These are phyloP conservation scores for Hyalella azteca DNA, from an alignment of 2,888 invertebrate species.

Conservation along the genomic window DNA sequence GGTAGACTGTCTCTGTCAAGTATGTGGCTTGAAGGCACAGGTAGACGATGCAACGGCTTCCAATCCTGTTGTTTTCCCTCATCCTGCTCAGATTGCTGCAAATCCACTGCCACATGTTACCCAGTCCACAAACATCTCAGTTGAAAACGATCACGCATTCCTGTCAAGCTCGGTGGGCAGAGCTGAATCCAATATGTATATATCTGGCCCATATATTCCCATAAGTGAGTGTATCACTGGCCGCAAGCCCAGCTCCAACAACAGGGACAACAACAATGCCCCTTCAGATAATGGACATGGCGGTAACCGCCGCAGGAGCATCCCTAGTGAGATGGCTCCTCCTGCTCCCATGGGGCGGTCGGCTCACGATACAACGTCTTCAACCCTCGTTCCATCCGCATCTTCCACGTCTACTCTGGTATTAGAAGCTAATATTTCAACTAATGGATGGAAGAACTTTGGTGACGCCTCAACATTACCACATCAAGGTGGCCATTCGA, in stretches of 20 bases:
- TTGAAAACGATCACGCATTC: conserved; percentile 39
- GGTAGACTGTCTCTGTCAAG: conserved; percentile 92
- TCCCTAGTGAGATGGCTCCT: conserved; percentile 54
- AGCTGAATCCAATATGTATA: conserved; percentile 60
- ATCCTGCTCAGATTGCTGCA: conserved; percentile 45
- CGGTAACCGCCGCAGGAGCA: conserved; percentile 48
- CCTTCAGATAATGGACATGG: conserved; percentile 15
- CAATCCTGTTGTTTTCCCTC: conserved; percentile 33
- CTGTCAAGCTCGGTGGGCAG: conserved; percentile 48
- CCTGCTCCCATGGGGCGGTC: conserved; percentile 43
- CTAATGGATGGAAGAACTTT: not conserved
- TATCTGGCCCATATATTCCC: conserved; percentile 85
- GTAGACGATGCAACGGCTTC: conserved; percentile 67
- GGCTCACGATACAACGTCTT: conserved; percentile 13
- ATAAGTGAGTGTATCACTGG: conserved; percentile 93
- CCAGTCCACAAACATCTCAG: conserved; percentile 38
- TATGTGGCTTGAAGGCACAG: conserved; percentile 82
- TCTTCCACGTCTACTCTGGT: conserved; percentile 38
- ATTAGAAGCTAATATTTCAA: not conserved
- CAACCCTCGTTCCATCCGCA: conserved; percentile 32
- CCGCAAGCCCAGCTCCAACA: conserved; percentile 61
- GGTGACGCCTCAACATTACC: conserved; percentile 10
- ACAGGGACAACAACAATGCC: conserved; percentile 12
- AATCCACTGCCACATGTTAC: conserved; percentile 46
- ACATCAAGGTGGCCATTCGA: not conserved